Conservation (phyloP, 1,140 invertebrate species). For the Trypoxylus dichotomus region DNA sequence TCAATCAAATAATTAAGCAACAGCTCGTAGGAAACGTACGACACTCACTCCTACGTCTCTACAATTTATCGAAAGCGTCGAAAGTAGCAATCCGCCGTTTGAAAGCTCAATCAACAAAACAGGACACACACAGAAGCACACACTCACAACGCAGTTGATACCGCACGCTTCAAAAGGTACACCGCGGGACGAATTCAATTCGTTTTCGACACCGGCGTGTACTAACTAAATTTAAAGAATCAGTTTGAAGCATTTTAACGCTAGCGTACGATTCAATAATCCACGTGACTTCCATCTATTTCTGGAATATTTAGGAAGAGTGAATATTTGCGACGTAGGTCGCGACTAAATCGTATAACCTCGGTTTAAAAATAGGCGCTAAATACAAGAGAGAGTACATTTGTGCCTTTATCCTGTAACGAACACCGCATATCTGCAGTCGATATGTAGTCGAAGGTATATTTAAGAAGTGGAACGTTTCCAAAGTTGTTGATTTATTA, state of each 20-base stretch:
- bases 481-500: neutral
- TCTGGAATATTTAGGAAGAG: constrained; percentile 37
- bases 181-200: constrained; percentile 1
- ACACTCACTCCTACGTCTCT: neutral
- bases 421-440: too few species aligned
- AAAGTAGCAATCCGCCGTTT: neutral
- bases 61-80: neutral
- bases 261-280: constrained; percentile 10
- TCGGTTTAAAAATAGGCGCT: constrained; percentile 42
- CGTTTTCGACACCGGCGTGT: neutral
- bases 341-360: constrained; percentile 10
- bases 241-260: constrained; percentile 29
- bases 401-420: neutral
- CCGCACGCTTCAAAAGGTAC: neutral
- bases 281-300: constrained; percentile 39
- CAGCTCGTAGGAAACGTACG: neutral
- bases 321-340: constrained; percentile 43
- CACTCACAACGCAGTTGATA: constrained; percentile 1
- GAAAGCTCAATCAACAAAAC: neutral
- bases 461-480: neutral
- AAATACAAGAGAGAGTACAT: constrained; percentile 35
- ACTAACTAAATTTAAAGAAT: constrained; percentile 25
- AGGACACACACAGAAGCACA: neutral
- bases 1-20: too few species aligned
- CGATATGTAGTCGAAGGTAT: neutral